Conservation (phyloP, 2,888 invertebrate genomes). For the Tenodera sinensis region DNA sequence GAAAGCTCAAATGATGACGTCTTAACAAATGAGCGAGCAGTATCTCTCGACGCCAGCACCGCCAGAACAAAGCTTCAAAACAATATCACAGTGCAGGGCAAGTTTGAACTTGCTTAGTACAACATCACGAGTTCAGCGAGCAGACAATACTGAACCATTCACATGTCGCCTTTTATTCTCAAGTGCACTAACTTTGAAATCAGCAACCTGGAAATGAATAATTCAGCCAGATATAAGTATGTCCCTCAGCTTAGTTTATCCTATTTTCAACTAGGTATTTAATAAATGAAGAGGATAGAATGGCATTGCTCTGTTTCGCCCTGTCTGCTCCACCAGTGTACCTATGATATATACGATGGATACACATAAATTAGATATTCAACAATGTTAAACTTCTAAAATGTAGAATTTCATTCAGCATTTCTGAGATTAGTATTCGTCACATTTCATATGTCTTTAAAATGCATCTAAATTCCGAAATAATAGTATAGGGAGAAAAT, state of each 20-base stretch:
- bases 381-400: too few species aligned
- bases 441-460: too few species aligned
- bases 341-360: too few species aligned
- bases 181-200: not conserved
- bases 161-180: not conserved
- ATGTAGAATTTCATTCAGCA: too few species aligned
- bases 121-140: not conserved
- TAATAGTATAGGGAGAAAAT: too few species aligned
- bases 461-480: too few species aligned
- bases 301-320: too few species aligned
- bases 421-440: too few species aligned
- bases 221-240: not conserved
- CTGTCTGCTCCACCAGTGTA: too few species aligned
- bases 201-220: not conserved
- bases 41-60: not conserved
- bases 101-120: not conserved
- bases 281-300: too few species aligned
- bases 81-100: not conserved
- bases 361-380: too few species aligned
- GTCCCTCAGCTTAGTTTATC: not conserved
- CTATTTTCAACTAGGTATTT: too few species aligned
- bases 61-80: not conserved
- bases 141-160: not conserved
- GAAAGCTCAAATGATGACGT: not conserved
- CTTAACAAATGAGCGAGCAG: not conserved